Evolutionary conservation across 2,888 invertebrate species (phyloP), one percentile per base, ranked within the genome.

Genomic region (Notodonta dromedarius): DNA sequence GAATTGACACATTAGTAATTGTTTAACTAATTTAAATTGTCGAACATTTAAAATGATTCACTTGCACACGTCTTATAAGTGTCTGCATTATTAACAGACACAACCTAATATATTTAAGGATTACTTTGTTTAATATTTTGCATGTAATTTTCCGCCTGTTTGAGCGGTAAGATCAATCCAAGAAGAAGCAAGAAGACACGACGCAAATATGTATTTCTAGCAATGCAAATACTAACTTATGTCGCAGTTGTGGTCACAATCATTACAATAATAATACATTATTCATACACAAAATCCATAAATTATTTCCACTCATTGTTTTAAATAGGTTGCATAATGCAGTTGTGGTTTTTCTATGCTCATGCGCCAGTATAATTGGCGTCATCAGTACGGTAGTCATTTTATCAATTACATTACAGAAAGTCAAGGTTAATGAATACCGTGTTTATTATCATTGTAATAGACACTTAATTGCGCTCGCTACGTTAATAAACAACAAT

Each of bases 351-450:
- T 46, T 46, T 46, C 46, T 13, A 46, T 46, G 13, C n/a, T 46
- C 46, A 46, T n/a, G n/a, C 5, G 4, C 46, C 46, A 4, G 50
- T 16, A 4, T 16, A 7, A 50, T 50, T 50, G 16, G 8, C 8
- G 9, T 52, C 52, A 12, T 32, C 54, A 39, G 54, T 14, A 39
- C 52, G 40, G 32, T 54, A 51, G 44, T 60, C 54, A 61, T 69
- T 65, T 68, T 53, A n/a, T 53, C 12, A 65, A 76, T 65, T 53
- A 65, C 57, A 66, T 62, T 68, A 63, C 63, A 58, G 58, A 52
- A 53, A 54, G 58, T 48, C 75, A 76, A 75, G 75, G 75, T 76
- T 67, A 72, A 75, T 73, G 59, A 62, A 59, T 70, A 74, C 73
- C 65, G 65, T 65, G 60, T 67, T 71, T 66, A 67, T 68, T 71